Percentiles rank a stretch among this genome's conserved stretches.
phyloP scores from a whole-genome alignment of 1,140 invertebrate genomes.

The Magallana gigas region DNA sequence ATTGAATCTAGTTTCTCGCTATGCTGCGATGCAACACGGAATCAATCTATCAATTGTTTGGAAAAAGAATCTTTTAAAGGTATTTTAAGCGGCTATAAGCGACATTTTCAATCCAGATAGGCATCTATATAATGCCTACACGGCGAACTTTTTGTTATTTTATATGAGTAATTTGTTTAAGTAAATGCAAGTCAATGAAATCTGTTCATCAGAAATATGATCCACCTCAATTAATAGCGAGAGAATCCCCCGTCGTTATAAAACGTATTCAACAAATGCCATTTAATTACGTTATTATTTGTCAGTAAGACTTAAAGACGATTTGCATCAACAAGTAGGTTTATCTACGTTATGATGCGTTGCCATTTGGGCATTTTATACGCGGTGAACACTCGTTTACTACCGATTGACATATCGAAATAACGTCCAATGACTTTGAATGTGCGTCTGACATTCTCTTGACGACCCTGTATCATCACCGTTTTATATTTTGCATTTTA shows the following conservation, averaged over 20 bases:
- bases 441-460: conserved; percentile 22
- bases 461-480: background rate
- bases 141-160: too few species aligned
- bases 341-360: background rate
- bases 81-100: too few species aligned
- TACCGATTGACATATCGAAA: conserved; percentile 19
- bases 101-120: too few species aligned
- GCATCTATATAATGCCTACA: too few species aligned
- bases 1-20: too few species aligned
- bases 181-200: too few species aligned
- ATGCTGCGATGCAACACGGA: too few species aligned
- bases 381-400: background rate
- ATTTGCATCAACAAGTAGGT: conserved; percentile 12
- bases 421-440: conserved; percentile 2
- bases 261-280: background rate
- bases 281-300: background rate
- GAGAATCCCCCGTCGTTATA: background rate
- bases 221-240: too few species aligned
- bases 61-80: too few species aligned
- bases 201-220: too few species aligned
- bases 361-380: background rate
- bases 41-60: too few species aligned
- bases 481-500: conserved; percentile 35
- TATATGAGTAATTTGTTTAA: too few species aligned
- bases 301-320: background rate